Percentiles rank a stretch among this genome's conserved stretches.
phyloP scores from a whole-genome alignment of 2,113 vertebrate genomes.

The Promerops cafer region DNA sequence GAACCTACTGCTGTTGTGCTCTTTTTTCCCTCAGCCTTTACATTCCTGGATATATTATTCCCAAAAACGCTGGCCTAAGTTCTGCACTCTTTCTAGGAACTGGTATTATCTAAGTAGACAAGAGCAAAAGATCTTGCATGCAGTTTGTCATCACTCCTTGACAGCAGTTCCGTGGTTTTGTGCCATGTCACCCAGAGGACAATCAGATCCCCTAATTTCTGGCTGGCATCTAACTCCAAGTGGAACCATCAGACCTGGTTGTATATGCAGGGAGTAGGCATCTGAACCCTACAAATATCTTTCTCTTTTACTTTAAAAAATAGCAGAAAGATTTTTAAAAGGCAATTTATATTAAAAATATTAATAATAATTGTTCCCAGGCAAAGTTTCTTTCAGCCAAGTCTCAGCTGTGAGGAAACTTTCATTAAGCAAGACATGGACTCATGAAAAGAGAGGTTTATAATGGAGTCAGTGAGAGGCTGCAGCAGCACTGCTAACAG shows the following conservation, averaged over 20 bases:
- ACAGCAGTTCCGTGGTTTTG: not conserved
- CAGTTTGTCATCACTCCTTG: not conserved
- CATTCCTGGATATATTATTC: not conserved
- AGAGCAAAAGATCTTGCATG: not conserved
- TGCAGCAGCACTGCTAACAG: not conserved
- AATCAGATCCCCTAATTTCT: not conserved
- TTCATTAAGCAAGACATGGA: constrained; percentile 37
- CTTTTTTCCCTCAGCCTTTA: not conserved
- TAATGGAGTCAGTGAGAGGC: constrained; percentile 1
- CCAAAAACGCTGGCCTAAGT: not conserved
- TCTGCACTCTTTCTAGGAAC: not conserved
- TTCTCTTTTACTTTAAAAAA: constrained; percentile 32
- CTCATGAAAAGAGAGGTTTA: constrained; percentile 30
- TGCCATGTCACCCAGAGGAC: not conserved
- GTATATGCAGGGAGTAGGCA: not conserved
- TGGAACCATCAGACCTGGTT: not conserved
- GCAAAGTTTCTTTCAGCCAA: constrained; percentile 18
- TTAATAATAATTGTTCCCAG: constrained; percentile 39
- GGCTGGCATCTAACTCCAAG: not conserved
- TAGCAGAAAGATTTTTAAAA: constrained; percentile 6
- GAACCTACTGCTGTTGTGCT: not conserved
- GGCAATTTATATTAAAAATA: constrained; percentile 17
- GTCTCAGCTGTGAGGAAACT: constrained; percentile 30
- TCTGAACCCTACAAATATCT: not conserved
- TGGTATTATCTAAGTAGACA: not conserved